Evolutionary conservation across 2,888 invertebrate genomes (phyloP), one percentile per base, ranked within the genome.

Genomic region (Brachyptera putata): DNA sequence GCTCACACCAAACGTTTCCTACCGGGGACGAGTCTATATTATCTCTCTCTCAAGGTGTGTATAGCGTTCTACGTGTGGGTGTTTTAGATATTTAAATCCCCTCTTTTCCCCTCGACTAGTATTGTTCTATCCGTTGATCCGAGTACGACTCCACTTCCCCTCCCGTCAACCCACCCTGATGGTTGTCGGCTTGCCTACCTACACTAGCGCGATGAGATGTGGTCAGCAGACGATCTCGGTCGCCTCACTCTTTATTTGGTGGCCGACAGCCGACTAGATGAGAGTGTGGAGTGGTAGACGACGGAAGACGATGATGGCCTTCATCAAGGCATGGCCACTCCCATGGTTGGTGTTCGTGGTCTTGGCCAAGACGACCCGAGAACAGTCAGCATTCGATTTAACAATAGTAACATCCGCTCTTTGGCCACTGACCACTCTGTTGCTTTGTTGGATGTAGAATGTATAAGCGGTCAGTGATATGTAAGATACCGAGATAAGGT

Each of bases 11-110:
- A 30, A n/a, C 24, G 26, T 30, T 41, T 5, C 41, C 41, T 41
- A 41, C 41, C 49, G 49, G n/a, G n/a, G n/a, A n/a, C n/a, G n/a
- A n/a, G n/a, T n/a, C n/a, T n/a, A n/a, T n/a, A n/a, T n/a, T n/a
- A 22, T 30, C 49, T 50, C 26, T 16, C 30, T 30, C 14, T 16
- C 34, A 36, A 53, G 53, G 53, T 53, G 53, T 53, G 53, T 53
- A 22, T 18, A 53, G 21, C 34, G 16, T 24, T 50, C n/a, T n/a
- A 26, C 24, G 53, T 18, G 53, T 53, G 53, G 53, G 53, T 53
- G 53, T 30, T 30, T 24, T 13, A 46, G 53, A 53, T 21, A 53
- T 53, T 36, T 53, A 53, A 53, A 34, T 53, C 36, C 53, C 53
- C 53, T 36, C 53, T 34, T 21, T 11, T 11, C 22, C 36, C 21